These are phyloP conservation scores for Karalla daura DNA, from an alignment of 2,797 vertebrate genomes.

Conservation along the genomic window DNA sequence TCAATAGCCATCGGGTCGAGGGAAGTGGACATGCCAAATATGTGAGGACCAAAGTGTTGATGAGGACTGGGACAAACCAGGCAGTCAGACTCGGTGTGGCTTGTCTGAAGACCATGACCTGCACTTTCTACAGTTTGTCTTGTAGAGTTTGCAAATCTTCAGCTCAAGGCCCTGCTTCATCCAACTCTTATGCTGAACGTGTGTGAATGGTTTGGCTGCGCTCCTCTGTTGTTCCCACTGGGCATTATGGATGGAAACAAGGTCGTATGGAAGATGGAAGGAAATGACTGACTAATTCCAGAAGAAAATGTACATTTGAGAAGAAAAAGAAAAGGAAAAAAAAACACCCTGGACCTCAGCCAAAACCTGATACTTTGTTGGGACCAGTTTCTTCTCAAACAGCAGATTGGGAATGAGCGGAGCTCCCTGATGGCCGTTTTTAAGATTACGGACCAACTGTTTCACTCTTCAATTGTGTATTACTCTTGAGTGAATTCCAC, in stretches of 20 bases:
- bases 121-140: neutral
- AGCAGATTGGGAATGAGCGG: neutral
- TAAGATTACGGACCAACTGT: too few relatives aligned
- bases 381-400: too few relatives aligned
- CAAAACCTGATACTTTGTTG: too few relatives aligned
- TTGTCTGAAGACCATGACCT: neutral
- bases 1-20: neutral
- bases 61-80: neutral
- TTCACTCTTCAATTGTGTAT: too few relatives aligned
- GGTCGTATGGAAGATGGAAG: neutral
- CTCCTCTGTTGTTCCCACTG: neutral
- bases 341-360: too few relatives aligned
- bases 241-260: neutral
- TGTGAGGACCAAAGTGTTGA: neutral
- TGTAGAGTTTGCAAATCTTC: neutral
- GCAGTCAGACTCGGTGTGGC: neutral
- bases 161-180: too few relatives aligned
- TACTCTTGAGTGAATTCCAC: too few relatives aligned
- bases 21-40: neutral
- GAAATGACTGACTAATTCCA: neutral
- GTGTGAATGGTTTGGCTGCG: neutral
- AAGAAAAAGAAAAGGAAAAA: too few relatives aligned
- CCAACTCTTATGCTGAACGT: rapidly evolving
- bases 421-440: neutral
- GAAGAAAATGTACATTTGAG: neutral